phyloP scores from a whole-genome alignment of 1,140 invertebrate species.

The Cotesia glomerata region DNA sequence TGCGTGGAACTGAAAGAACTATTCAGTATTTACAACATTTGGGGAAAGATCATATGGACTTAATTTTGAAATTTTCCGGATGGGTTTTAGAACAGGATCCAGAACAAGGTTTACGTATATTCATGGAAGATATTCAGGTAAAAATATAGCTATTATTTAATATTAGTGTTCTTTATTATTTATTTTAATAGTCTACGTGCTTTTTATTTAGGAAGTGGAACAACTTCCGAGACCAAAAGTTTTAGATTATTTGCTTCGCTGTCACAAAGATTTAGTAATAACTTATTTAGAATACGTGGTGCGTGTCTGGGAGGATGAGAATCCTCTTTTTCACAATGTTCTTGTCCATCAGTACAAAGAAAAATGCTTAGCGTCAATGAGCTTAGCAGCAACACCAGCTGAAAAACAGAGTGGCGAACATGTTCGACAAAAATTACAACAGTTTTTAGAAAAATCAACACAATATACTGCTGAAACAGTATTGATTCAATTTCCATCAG shows the following conservation, averaged over 20 bases:
- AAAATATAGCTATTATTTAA: background rate
- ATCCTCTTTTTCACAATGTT: constrained; percentile 87
- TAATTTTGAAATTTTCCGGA: constrained; percentile 94
- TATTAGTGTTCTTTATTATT: background rate
- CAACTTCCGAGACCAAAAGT: constrained; percentile 86
- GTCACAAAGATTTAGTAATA: constrained; percentile 82
- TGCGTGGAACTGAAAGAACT: constrained; percentile 82
- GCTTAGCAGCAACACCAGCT: constrained; percentile 66
- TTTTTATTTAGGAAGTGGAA: constrained; percentile 76
- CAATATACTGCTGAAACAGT: constrained; percentile 89
- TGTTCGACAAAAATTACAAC: constrained; percentile 77
- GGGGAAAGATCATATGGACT: constrained; percentile 83
- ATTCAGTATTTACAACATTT: constrained; percentile 93
- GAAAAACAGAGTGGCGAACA: constrained; percentile 69
- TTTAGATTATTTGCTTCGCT: constrained; percentile 84
- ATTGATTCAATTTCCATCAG: constrained; percentile 84
- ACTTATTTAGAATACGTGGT: constrained; percentile 96
- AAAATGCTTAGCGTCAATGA: constrained; percentile 66
- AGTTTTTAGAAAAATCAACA: constrained; percentile 84
- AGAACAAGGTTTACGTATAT: constrained; percentile 91
- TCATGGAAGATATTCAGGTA: constrained; percentile 83
- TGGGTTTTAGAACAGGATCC: constrained; percentile 89
- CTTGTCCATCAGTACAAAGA: constrained; percentile 86
- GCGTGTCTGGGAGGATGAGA: constrained; percentile 85
- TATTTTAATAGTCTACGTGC: background rate